Evolutionary conservation across 1,140 invertebrate genomes (phyloP), one percentile per base, ranked within the genome.

Genomic region (Chironomus tepperi): DNA sequence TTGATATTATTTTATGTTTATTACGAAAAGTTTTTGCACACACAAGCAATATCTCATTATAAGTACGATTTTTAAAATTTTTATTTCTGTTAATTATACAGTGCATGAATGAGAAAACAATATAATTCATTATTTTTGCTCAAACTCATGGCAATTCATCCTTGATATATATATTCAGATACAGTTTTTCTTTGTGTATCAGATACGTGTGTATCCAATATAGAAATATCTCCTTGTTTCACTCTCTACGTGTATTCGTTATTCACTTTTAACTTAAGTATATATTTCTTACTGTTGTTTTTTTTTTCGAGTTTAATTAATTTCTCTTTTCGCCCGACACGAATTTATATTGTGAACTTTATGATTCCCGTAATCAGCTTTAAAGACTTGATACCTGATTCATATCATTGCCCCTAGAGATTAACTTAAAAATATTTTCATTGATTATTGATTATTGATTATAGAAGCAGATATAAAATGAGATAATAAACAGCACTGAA

Each of bases 11-110:
- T 34, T 34, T 34, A 34, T 34, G 24, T 34, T 34, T 34, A 34
- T 34, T 34, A 34, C 24, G 24, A 34, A 34, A 34, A 34, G 24
- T 34, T 34, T 34, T 34, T 57, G 47, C 47, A 57, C 47, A 12
- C 47, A 57, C 47, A n/a, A 9, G 65, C 16, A 18, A 16, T 19
- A 70, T 70, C 65, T 70, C 18, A 70, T 70, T 70, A 70, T 16
- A 70, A 18, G 18, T 70, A 18, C 65, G 18, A 19, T 70, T 70
- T 70, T 70, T 19, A 15, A 70, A 70, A 57, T 10, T 19, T 70
- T 70, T 70, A 70, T 70, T 70, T 70, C 65, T 70, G 65, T 19
- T 70, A 70, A 70, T 70, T 70, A 70, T 70, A 70, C 15, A 70
- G 47, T 70, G 65, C 16, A 16, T 8, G 10, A 19, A 70, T 19